Conservation (phyloP, 2,888 invertebrate genomes). For the Plutella xylostella region DNA sequence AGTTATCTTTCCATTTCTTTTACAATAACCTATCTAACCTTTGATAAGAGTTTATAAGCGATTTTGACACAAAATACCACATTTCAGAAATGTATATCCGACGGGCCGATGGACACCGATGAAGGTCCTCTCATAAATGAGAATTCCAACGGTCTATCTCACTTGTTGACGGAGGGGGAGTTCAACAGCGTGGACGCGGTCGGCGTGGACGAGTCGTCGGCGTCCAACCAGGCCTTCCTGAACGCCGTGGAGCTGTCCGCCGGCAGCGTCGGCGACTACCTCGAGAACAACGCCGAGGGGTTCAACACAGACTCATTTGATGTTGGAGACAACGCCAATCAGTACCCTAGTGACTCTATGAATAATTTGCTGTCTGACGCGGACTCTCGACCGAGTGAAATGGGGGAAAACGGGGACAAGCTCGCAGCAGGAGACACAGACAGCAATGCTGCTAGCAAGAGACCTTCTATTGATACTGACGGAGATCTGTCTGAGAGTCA, state of each 20-base stretch:
- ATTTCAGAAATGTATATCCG: slow-evolving; percentile 40
- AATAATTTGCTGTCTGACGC: slow-evolving; percentile 50
- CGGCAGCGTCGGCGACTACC: slow-evolving; percentile 57
- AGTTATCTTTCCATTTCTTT: slow-evolving; percentile 11
- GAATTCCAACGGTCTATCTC: slow-evolving; percentile 58
- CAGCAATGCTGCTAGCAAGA: slow-evolving; percentile 31
- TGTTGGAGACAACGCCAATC: slow-evolving; percentile 59
- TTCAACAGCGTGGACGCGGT: slow-evolving; percentile 57
- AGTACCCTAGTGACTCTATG: slow-evolving; percentile 50
- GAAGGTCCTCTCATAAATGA: slow-evolving; percentile 58
- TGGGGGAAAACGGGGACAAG: no score
- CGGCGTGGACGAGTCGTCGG: slow-evolving; percentile 53
- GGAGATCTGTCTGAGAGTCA: slow-evolving; percentile 38
- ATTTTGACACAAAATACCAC: not conserved
- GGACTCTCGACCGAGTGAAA: slow-evolving; percentile 48
- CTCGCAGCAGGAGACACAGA: no score
- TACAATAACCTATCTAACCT: no score
- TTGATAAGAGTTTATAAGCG: no score
- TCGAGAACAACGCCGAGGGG: slow-evolving; percentile 47
- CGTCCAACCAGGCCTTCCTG: slow-evolving; percentile 57
- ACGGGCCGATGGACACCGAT: slow-evolving; percentile 48
- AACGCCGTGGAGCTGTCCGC: slow-evolving; percentile 60
- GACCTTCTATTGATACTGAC: slow-evolving; percentile 46
- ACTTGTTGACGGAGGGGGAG: slow-evolving; percentile 55
- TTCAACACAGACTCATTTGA: slow-evolving; percentile 53